Evolutionary conservation across 2,113 vertebrate genomes (phyloP).

Genomic region (Peromyscus leucopus): DNA sequence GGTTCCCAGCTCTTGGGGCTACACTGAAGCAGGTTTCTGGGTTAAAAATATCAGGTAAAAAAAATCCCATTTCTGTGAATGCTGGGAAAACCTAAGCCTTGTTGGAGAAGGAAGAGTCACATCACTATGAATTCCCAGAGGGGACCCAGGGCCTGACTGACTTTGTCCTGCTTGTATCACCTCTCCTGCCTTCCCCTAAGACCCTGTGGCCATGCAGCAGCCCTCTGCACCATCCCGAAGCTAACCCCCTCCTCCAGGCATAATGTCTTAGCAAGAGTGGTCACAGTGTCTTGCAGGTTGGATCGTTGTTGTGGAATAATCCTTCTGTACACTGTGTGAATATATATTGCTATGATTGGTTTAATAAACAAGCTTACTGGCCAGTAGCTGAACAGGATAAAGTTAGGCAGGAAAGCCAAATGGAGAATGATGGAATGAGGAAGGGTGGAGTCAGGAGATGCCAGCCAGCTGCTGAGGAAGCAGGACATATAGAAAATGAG

Average conservation of each 20-base stretch:
- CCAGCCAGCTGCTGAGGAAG: no score
- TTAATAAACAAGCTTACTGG: no score
- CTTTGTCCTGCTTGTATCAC: neutral
- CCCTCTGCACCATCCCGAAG: rapidly evolving
- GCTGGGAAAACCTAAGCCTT: neutral
- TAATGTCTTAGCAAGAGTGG: neutral
- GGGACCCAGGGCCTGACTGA: neutral
- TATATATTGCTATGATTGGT: no score
- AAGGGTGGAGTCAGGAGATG: no score
- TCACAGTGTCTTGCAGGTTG: neutral
- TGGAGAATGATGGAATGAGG: no score
- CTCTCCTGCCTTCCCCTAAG: neutral
- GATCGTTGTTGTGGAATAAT: no score
- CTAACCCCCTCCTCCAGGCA: rapidly evolving
- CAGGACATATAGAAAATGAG: no score
- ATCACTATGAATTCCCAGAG: neutral
- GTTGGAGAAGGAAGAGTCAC: neutral
- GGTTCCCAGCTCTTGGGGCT: neutral
- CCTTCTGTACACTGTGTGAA: no score
- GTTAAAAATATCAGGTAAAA: neutral
- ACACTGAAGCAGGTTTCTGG: neutral
- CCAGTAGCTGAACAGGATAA: no score
- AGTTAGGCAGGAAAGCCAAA: no score
- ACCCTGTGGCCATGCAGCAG: neutral
- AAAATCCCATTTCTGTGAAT: neutral